Evolutionary conservation across 2,888 invertebrate genomes (phyloP), one percentile per base, ranked within the genome.

Genomic region (Automeris io): DNA sequence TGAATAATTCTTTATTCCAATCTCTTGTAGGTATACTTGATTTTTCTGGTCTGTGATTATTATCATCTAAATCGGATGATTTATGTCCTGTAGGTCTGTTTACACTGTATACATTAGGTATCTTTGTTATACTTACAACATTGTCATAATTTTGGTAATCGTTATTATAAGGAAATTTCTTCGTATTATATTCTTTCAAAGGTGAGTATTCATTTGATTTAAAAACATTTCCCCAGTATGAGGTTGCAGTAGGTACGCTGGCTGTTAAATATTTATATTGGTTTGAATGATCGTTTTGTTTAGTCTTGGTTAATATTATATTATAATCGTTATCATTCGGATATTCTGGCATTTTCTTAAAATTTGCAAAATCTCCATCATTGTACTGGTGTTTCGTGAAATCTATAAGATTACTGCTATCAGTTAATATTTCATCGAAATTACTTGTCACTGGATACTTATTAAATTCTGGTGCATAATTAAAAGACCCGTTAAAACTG

Each of bases 121-220:
- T 70, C 51, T 74, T 80, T 9, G 82, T 80, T 54, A 85, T 82
- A 43, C 75, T 73, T 1, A 83, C 71, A n/a, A 78, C 47, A 12
- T 29, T 5, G n/a, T 80, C 72, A 31, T 73, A 77, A 16, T 49
- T 61, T 21, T 56, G 53, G n/a, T n/a, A n/a, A 37, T 67, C 69
- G 3, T 73, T 69, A 12, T 53, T 49, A 31, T 56, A 65, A 22
- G 62, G 56, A 36, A 64, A 61, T 47, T 67, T 76, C 32, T 65
- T 69, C 2, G 57, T n/a, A n/a, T n/a, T n/a, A n/a, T n/a, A n/a
- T 34, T 59, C 63, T 47, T 72, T 75, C 34, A 58, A 59, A 3
- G 67, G 59, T 2, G 74, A 53, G 43, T 57, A 65, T 38, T 77
- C 81, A n/a, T 60, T 48, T 25, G 64, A 47, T 45, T 81, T 79